phyloP scores from a whole-genome alignment of 2,113 vertebrate species.

The Australoheros scitulus region DNA sequence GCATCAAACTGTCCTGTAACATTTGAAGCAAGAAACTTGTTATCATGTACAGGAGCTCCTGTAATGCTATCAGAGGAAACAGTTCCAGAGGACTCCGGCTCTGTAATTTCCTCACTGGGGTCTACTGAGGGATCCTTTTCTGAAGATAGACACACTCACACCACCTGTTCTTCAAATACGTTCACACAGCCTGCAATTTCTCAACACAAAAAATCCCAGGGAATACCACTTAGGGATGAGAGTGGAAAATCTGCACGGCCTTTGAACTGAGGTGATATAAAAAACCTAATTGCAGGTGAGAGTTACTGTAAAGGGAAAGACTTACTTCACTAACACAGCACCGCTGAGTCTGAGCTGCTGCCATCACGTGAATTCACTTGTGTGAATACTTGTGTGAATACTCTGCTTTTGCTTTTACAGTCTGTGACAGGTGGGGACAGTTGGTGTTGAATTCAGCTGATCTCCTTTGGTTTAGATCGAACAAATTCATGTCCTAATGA shows the following conservation, averaged over 20 bases:
- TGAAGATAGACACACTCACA: slow-evolving; percentile 33
- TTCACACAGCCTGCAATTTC: slow-evolving; percentile 65
- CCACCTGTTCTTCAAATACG: slow-evolving; percentile 72
- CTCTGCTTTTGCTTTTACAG: too few species aligned
- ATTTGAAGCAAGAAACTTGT: neutral
- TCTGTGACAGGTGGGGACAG: too few species aligned
- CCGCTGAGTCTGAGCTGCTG: neutral
- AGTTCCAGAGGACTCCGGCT: slow-evolving; percentile 38
- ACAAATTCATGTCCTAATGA: too few species aligned
- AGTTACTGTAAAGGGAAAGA: slow-evolving; percentile 11
- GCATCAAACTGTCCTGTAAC: neutral
- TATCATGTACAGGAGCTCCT: slow-evolving; percentile 1
- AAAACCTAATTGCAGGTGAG: slow-evolving; percentile 53
- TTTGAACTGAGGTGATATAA: slow-evolving; percentile 54
- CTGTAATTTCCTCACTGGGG: slow-evolving; percentile 71
- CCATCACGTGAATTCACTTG: neutral
- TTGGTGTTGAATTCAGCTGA: too few species aligned
- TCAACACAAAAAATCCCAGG: neutral
- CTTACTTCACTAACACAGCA: slow-evolving; percentile 19
- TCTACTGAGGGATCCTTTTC: slow-evolving; percentile 34
- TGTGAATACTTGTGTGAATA: too few species aligned
- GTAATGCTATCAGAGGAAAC: slow-evolving; percentile 25
- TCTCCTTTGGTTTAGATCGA: too few species aligned
- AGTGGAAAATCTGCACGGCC: slow-evolving; percentile 44
- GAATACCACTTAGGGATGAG: slow-evolving; percentile 23